Evolutionary conservation across 2,797 vertebrate species (phyloP), one percentile per base, ranked within the genome.

Genomic region (Leptatherina wallacei): DNA sequence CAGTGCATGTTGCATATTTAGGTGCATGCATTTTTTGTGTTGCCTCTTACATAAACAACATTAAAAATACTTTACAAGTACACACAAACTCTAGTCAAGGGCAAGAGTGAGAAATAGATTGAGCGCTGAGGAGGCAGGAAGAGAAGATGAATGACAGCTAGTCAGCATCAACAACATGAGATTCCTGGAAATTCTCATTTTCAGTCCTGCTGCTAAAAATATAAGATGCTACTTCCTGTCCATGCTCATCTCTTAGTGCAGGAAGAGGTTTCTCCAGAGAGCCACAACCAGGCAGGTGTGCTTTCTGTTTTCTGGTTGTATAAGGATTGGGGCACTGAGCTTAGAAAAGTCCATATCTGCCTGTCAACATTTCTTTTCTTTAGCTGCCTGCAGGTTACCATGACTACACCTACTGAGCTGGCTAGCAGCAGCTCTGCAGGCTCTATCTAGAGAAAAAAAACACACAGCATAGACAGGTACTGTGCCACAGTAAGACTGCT

Each of bases 311-410:
- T 71, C 67, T 71, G 77, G 47, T 71, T 38, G 47, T 80, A 72
- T 78, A 70, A 65, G 78, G 36, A 81, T 65, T 63, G 49, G 36
- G 56, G 22, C 69, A 72, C 63, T 54, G 71, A 76, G 85, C 85
- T 83, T 36, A 54, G 77, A 61, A 70, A 77, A 80, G 76, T 88
- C 85, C 69, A 80, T 82, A 81, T 85, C 80, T 85, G 77, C 77
- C 74, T 69, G 73, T 89, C 82, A 86, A 80, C 75, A 64, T 74
- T 77, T 47, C 80, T 73, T 80, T 88, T 62, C 78, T 87, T 74
- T 61, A 75, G 77, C 85, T 10, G 66, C 80, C 85, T 71, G 76
- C 68, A 58, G 82, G 92, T 92, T 91, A 77, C 92, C 90, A 92
- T 92, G 92, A 88, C 90, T 84, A 92, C 90, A 18, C 69, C 70